These are phyloP conservation scores for Drosophila rufa DNA, from an alignment of 1,140 invertebrate genomes.

Conservation along the genomic window DNA sequence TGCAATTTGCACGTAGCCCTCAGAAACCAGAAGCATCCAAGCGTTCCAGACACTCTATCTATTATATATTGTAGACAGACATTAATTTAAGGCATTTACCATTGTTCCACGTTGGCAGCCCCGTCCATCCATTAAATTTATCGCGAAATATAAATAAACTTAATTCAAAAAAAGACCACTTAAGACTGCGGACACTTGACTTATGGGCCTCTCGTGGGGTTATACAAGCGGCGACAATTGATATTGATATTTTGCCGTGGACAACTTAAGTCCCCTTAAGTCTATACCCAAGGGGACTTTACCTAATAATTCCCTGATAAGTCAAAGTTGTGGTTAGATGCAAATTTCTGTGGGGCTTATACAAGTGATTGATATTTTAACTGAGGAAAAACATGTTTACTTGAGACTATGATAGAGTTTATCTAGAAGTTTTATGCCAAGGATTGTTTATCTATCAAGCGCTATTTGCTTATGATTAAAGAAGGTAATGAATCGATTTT, in stretches of 20 bases:
- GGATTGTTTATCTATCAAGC: constrained; percentile 9
- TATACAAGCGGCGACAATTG: constrained; percentile 46
- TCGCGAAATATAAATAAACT: constrained; percentile 68
- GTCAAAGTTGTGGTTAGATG: constrained; percentile 5
- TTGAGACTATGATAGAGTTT: neutral
- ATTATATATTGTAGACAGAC: constrained; percentile 6
- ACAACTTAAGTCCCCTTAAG: constrained; percentile 40
- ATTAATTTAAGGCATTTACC: constrained; percentile 13
- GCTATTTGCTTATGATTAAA: constrained; percentile 1
- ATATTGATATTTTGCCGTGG: constrained; percentile 32
- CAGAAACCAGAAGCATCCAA: neutral
- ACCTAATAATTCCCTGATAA: constrained; percentile 23
- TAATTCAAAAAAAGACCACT: constrained; percentile 63
- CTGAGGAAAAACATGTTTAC: constrained; percentile 5
- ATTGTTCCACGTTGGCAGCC: neutral
- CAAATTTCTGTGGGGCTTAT: constrained; percentile 8
- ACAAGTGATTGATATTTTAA: constrained; percentile 9
- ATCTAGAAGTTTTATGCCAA: constrained; percentile 11
- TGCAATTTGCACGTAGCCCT: constrained; percentile 50
- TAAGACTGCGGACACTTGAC: constrained; percentile 66
- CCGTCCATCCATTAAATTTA: constrained; percentile 68
- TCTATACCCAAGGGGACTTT: constrained; percentile 7
- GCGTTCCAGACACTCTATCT: no score
- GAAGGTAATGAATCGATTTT: neutral
- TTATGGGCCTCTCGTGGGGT: constrained; percentile 43